Evolutionary conservation across 2,888 invertebrate species (phyloP), one percentile per base, ranked within the genome.

Genomic region (Calliopum simillimum): DNA sequence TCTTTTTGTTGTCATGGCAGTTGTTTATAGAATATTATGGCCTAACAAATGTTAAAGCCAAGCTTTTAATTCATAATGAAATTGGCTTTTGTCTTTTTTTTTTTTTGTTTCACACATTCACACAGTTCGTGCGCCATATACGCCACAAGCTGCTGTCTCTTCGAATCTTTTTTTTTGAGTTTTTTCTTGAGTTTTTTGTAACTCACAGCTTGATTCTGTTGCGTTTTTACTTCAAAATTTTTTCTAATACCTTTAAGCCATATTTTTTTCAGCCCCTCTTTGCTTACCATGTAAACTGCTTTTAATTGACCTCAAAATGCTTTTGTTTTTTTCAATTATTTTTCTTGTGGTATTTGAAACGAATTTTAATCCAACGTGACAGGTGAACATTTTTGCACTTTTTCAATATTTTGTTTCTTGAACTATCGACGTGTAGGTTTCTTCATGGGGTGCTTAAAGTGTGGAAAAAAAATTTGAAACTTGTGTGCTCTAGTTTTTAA

Each of bases 261-360:
- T 55, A 4, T 19, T 21, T 56, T 56, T 14, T 23, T 55, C n/a
- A n/a, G n/a, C n/a, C n/a, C n/a, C 11, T 61, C 44, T 21, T 46
- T 61, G 47, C 8, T 33, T 33, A 33, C 8, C 61, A 61, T 61
- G 61, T 61, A 23, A 46, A 61, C 46, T 46, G 46, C 46, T 46
- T 61, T 61, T 61, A 61, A 61, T 61, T 61, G 61, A 61, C 61
- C 61, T 61, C 61, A 61, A 61, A 61, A 61, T 47, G 61, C 44
- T 21, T 46, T 61, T 61, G 16, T 46, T 61, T 13, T 61, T 33
- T 46, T 13, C 5, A 5, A 21, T 61, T 61, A 4, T 53, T 53
- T 23, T 41, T 33, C 4, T 58, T 43, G 19, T 59, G 14, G 19
- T 25, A 25, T 43, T 59, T 59, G n/a, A n/a, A 33, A 33, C 4